Percentiles rank a stretch among this genome's conserved stretches.
These are phyloP conservation scores for Caenorhabditis sinica DNA, from an alignment of 2,888 invertebrate genomes.

Conservation along the genomic window DNA sequence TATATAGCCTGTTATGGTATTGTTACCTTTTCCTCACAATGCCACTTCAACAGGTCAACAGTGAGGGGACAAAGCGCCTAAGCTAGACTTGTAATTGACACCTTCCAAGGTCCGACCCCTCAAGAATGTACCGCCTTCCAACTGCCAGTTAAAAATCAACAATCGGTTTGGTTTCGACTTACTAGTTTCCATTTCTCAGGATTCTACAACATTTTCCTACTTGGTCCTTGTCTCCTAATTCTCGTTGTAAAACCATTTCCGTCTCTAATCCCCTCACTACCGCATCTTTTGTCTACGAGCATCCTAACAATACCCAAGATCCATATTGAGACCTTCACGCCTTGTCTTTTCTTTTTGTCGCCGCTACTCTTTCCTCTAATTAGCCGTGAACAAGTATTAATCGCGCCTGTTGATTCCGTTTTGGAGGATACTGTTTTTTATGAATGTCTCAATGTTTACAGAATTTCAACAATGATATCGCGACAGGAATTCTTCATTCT, in stretches of 20 bases:
- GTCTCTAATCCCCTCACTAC: constrained; percentile 41
- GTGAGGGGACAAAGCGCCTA: constrained; percentile 39
- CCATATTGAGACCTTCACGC: constrained; percentile 62
- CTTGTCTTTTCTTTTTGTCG: constrained; percentile 24
- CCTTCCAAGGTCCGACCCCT: constrained; percentile 42
- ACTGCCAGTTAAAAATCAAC: constrained; percentile 49
- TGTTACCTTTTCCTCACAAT: constrained; percentile 54
- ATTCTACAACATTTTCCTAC: neutral
- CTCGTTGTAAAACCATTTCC: constrained; percentile 52
- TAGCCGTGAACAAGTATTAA: constrained; percentile 54
- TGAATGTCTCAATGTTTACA: neutral
- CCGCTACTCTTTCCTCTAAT: constrained; percentile 54
- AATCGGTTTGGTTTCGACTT: constrained; percentile 14
- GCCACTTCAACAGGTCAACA: constrained; percentile 60
- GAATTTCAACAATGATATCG: constrained; percentile 27
- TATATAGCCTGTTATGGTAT: constrained; percentile 50
- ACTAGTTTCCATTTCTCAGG: neutral
- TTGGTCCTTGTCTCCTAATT: neutral
- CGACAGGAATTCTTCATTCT: constrained; percentile 17
- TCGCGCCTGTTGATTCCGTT: constrained; percentile 12
- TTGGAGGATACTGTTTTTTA: neutral
- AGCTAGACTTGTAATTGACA: constrained; percentile 65
- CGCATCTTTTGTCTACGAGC: constrained; percentile 57
- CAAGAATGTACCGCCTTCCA: constrained; percentile 33
- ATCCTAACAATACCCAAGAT: constrained; percentile 34